Base-by-base conservation (phyloP, 2,888 invertebrate genomes). In the Oxytorus armatus region DNA sequence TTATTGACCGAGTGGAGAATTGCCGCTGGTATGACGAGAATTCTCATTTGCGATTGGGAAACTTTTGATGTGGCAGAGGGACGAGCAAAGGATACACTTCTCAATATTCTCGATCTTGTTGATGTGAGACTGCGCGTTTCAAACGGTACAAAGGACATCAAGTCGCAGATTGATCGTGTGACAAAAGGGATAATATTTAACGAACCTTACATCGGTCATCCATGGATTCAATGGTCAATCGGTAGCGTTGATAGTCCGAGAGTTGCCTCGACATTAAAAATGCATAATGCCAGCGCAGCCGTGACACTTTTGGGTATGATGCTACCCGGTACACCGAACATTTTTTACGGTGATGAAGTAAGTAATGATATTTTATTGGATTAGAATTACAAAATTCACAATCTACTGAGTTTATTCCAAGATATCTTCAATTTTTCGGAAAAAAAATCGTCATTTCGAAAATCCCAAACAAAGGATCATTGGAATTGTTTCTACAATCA, bases 311-410 rank as follows among this genome's bases (percentile, higher is more conserved):
- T 98, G 85, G 95, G 96, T 88, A 93, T 98, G 89, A 95, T 96
- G 92, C 93, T 98, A 44, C 98, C 98, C 0, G 98, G 96, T 2
- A 97, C 97, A 0, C 95, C 97, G 0, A 96, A 95, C 84, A 95
- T 98, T 85, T 97, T 98, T 92, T 98, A 98, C 91, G 98, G 98
- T 0, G 98, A 98, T 91, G 98, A 98, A 93, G 95, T 98, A 81
- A 96, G 96, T 0, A 47, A 4, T 16, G 18, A 47, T 14, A 5
- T 51, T 51, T 51, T 7, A 47, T 47, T 14, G 42, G 10, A 7
- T 47, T 47, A 16, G 3, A 2, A 10, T 11, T 47, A n/a, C n/a
- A n/a, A n/a, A n/a, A n/a, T n/a, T n/a, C n/a, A n/a, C n/a, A n/a
- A n/a, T n/a, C n/a, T n/a, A n/a, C n/a, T n/a, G n/a, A n/a, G n/a